Base-by-base conservation (phyloP, 2,888 invertebrate species). In the Mechanitis messenoides region DNA sequence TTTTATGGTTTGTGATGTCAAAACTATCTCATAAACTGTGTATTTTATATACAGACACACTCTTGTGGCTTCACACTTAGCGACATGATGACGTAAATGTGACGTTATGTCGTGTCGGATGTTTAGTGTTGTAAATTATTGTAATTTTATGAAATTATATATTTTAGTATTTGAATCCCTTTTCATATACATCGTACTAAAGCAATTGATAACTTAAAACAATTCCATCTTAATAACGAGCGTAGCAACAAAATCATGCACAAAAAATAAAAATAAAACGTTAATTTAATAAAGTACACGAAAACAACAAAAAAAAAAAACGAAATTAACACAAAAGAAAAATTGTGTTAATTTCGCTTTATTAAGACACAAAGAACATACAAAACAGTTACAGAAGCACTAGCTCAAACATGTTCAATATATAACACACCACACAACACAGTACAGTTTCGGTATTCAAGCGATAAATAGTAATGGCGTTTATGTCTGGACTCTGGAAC, bases 401-500 rank as follows among this genome's bases (percentile, higher is more conserved):
- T 50, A 50, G 47, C 2, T 33, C 58, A 62, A 65, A 63, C 60
- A 63, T 60, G 67, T 54, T 61, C 59, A 62, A 61, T 58, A 68
- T 67, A 68, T 67, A 68, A 69, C 68, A 69, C 66, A 68, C 62
- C 65, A 72, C 75, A 73, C 69, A 63, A 70, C 68, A 74, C 64
- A 68, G 64, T 38, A 62, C 60, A 66, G 63, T 67, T 69, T 71
- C 68, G 46, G 53, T 74, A 31, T 74, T 72, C 70, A 71, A 74
- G 74, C 76, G 68, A 68, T 66, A 67, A 63, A 64, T 68, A 66
- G 64, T 71, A 85, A 90, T 90, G 90, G 90, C 90, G 80, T 88
- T 89, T 80, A 85, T 89, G 82, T 86, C 80, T 70, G 88, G 80
- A 55, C 80, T 90, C 47, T 90, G 90, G 90, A 89, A 89, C 73